Base-by-base conservation (phyloP, 2,888 invertebrate species). In the Erynnis tages region DNA sequence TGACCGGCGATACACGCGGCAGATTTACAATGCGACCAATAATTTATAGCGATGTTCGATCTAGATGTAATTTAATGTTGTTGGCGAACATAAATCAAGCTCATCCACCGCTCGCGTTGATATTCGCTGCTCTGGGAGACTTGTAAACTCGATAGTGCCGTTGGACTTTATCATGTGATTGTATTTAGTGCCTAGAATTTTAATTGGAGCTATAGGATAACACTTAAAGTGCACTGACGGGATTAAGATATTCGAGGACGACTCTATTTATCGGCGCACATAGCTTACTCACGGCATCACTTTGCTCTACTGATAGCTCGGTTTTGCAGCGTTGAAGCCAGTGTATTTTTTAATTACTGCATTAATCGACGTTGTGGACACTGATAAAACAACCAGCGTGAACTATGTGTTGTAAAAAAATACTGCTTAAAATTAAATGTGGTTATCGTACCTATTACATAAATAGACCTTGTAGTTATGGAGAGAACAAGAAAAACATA, bases 1-100 rank as follows among this genome's bases (percentile, higher is more conserved):
- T 82, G 83, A 81, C 79, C 81, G 79, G 73, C 78, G 79, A 81
- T 84, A 83, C 79, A 79, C 75, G 65, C 71, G 79, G 79, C 83
- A 83, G 86, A 86, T 88, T 88, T 88, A 89, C 84, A 86, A 81
- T 86, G 80, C 79, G 71, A 72, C 73, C 75, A 63, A 73, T 81
- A 82, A 88, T 89, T 88, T 88, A 89, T 88, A 66, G 83, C 79
- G 76, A 74, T 87, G 87, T 87, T 83, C 82, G 79, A 82, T 86
- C 82, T 83, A 86, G 83, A 86, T 86, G 83, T 87, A 86, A 88
- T 89, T 88, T 88, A 89, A 85, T 85, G 86, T 82, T 83, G 85
- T 80, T 77, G 77, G 75, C 71, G 67, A 63, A 67, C 76, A 81
- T 88, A 89, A 88, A 88, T 89, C 87, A 87, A 78, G 76, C 73